phyloP scores from a whole-genome alignment of 2,888 invertebrate species.

The Busseola fusca region DNA sequence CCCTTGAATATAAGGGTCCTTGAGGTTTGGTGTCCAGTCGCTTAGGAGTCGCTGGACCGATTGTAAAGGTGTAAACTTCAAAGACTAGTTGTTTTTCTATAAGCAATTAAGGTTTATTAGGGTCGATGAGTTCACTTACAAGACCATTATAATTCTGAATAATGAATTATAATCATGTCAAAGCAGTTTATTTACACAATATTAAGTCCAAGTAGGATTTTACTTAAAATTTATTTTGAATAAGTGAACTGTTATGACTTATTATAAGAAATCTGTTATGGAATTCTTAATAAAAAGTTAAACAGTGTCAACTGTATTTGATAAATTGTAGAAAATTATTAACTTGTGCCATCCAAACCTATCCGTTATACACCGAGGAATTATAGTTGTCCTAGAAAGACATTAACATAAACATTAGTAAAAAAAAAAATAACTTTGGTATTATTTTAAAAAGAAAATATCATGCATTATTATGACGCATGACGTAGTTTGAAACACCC shows the following conservation, averaged over 20 bases:
- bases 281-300: background rate
- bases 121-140: conserved; percentile 15
- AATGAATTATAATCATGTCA: no score
- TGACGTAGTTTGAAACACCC: no score
- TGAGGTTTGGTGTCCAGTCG: conserved; percentile 56
- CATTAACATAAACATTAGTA: no score
- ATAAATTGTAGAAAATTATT: no score
- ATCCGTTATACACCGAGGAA: no score
- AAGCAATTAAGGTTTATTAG: conserved; percentile 35
- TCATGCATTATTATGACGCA: no score
- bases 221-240: background rate
- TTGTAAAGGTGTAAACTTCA: conserved; percentile 63
- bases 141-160: background rate
- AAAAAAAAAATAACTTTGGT: no score
- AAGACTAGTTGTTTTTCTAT: conserved; percentile 50
- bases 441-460: no score
- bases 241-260: background rate
- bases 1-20: conserved; percentile 34
- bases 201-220: background rate
- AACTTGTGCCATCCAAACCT: no score
- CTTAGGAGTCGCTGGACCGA: conserved; percentile 58
- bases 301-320: no score
- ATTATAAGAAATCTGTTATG: background rate
- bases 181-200: no score
- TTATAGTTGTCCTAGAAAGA: no score